Conservation (phyloP, 2,888 invertebrate genomes). For the Idaea dimidiata region DNA sequence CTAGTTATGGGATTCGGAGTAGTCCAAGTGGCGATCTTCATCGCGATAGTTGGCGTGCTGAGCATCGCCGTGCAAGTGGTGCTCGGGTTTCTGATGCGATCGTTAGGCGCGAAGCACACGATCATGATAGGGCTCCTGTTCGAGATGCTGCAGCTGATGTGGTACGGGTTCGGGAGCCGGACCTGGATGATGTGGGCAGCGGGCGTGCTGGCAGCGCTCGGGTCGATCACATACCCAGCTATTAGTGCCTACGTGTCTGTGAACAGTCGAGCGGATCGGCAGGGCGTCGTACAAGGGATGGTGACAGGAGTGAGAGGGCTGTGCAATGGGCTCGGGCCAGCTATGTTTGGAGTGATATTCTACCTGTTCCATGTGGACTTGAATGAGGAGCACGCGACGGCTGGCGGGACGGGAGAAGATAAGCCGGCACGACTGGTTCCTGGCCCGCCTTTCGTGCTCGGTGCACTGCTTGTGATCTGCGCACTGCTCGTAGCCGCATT, state of each 20-base stretch:
- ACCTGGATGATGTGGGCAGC: slow-evolving; percentile 99
- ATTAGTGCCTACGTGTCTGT: slow-evolving; percentile 99
- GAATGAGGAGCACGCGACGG: slow-evolving; percentile 84
- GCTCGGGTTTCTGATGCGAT: slow-evolving; percentile 89
- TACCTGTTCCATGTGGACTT: slow-evolving; percentile 99
- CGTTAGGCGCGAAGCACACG: slow-evolving; percentile 96
- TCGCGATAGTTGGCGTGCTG: slow-evolving; percentile 97
- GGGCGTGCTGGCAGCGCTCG: slow-evolving; percentile 96
- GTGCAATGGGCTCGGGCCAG: slow-evolving; percentile 98
- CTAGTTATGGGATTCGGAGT: slow-evolving; percentile 98
- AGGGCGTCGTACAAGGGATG: slow-evolving; percentile 98
- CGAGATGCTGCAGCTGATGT: slow-evolving; percentile 97
- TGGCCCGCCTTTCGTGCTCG: slow-evolving; percentile 99
- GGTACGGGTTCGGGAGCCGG: slow-evolving; percentile 98
- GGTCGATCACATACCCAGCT: slow-evolving; percentile 98
- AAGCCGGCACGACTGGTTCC: slow-evolving; percentile 88
- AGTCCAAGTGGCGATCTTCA: slow-evolving; percentile 97
- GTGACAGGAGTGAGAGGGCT: slow-evolving; percentile 99
- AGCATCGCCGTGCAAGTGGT: slow-evolving; percentile 97
- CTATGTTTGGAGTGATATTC: slow-evolving; percentile 98
- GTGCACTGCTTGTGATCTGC: slow-evolving; percentile 96
- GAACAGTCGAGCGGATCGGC: slow-evolving; percentile 98
- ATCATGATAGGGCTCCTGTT: slow-evolving; percentile 98
- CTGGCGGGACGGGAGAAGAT: slow-evolving; percentile 57
- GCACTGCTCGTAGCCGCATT: slow-evolving; percentile 96